Evolutionary conservation across 2,888 invertebrate species (phyloP).

Genomic region (Sinohyriopsis cumingii): DNA sequence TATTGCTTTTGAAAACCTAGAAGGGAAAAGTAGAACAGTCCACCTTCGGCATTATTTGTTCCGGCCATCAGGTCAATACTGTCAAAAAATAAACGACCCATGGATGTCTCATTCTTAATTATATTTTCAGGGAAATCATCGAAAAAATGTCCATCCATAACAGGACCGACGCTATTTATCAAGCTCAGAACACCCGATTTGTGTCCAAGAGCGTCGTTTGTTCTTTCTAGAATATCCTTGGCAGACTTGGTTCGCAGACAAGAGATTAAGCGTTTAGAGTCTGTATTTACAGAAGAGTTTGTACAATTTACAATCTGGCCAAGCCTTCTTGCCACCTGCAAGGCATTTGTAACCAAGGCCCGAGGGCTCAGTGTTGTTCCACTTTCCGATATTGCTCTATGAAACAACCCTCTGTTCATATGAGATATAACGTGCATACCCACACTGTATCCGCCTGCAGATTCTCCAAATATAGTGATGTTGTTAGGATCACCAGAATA

Average conservation of each 20-base stretch:
- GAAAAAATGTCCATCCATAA: slow-evolving; percentile 34
- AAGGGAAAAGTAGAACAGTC: slow-evolving; percentile 31
- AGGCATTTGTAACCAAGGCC: slow-evolving; percentile 25
- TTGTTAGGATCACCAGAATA: slow-evolving; percentile 49
- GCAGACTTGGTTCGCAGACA: slow-evolving; percentile 22
- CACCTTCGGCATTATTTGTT: slow-evolving; percentile 43
- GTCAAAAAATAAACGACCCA: slow-evolving; percentile 26
- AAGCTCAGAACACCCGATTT: slow-evolving; percentile 5
- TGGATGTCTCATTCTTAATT: slow-evolving; percentile 16
- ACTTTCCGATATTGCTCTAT: slow-evolving; percentile 47
- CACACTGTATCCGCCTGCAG: slow-evolving; percentile 48
- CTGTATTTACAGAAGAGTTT: neutral
- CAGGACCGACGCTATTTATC: slow-evolving; percentile 28
- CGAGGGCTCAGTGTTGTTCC: slow-evolving; percentile 82
- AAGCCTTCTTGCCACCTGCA: slow-evolving; percentile 14
- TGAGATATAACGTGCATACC: slow-evolving; percentile 37
- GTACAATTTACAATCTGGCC: slow-evolving; percentile 27
- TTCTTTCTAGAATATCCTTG: slow-evolving; percentile 17
- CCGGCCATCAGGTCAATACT: slow-evolving; percentile 41
- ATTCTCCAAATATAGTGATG: slow-evolving; percentile 49
- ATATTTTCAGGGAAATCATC: slow-evolving; percentile 15
- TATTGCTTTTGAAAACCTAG: slow-evolving; percentile 19
- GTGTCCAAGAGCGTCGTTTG: slow-evolving; percentile 1
- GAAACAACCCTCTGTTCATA: slow-evolving; percentile 36
- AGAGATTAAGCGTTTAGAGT: slow-evolving; percentile 4